These are phyloP conservation scores for Pelagia noctiluca DNA, from an alignment of 30 jellyfish, hydroid and myxozoan genomes.

Conservation along the genomic window DNA sequence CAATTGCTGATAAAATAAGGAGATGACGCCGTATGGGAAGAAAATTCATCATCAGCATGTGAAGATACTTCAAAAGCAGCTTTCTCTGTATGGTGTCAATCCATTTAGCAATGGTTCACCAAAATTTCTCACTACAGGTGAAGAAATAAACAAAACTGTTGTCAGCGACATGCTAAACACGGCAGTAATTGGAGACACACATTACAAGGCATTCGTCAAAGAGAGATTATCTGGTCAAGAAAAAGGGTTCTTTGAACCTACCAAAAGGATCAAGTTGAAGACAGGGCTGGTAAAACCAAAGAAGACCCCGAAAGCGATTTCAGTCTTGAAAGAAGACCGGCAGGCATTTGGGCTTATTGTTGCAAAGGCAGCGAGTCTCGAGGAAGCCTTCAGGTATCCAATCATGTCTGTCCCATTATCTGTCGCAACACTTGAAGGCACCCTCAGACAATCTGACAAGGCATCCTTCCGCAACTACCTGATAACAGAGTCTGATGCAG, in stretches of 20 bases:
- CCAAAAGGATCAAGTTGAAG: not conserved
- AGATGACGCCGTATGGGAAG: constrained; percentile 33
- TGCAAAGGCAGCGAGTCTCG: constrained; percentile 60
- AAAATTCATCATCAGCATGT: constrained; percentile 18
- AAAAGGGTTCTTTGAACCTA: not conserved
- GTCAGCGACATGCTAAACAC: constrained; percentile 44
- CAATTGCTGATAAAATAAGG: constrained; percentile 38
- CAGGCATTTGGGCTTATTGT: constrained; percentile 73
- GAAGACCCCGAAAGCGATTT: constrained; percentile 13
- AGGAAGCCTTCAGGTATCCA: constrained; percentile 59
- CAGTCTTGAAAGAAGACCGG: constrained; percentile 62
- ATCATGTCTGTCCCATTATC: constrained; percentile 24
- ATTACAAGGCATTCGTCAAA: not conserved
- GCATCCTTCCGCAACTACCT: constrained; percentile 32
- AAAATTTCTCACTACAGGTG: constrained; percentile 9
- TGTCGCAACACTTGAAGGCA: constrained; percentile 40
- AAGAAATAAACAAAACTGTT: not conserved
- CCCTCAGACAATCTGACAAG: constrained; percentile 41
- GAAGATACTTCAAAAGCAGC: constrained; percentile 3
- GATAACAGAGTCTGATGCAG: constrained; percentile 5
- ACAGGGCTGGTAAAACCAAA: constrained; percentile 25
- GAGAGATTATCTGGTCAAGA: not conserved
- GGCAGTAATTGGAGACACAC: constrained; percentile 2
- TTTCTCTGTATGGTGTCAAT: constrained; percentile 28
- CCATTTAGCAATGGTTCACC: constrained; percentile 22